Percentiles rank a stretch among this genome's conserved stretches.
These are phyloP conservation scores for Brachionus asplanchnoidis DNA, from an alignment of 1,140 invertebrate species.

Conservation along the genomic window DNA sequence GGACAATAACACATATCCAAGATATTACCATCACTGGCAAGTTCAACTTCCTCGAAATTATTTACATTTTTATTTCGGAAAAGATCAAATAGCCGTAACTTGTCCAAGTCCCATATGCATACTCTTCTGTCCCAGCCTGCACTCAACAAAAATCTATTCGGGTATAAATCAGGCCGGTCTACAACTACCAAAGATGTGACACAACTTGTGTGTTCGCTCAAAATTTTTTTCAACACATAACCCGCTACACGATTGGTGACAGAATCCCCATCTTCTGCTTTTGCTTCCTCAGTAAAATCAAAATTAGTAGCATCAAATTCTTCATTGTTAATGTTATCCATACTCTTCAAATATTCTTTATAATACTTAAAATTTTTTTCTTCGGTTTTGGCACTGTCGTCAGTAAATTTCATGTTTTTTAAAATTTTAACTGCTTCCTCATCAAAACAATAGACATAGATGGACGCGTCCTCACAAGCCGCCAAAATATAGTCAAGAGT, in stretches of 20 bases:
- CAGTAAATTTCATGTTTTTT: constrained; percentile 28
- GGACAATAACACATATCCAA: constrained; percentile 53
- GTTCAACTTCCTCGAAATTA: constrained; percentile 42
- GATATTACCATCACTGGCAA: constrained; percentile 55
- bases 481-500: constrained; percentile 53
- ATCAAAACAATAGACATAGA: constrained; percentile 58
- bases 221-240: constrained; percentile 53
- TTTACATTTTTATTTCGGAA: constrained; percentile 22
- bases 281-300: not conserved
- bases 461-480: constrained; percentile 55
- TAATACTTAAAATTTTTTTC: constrained; percentile 17
- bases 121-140: constrained; percentile 56
- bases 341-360: constrained; percentile 23
- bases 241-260: constrained; percentile 56
- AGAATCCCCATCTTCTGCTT: constrained; percentile 50
- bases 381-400: not conserved
- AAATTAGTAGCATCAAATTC: not conserved
- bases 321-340: not conserved
- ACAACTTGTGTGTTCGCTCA: constrained; percentile 53
- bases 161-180: constrained; percentile 46
- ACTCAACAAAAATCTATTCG: constrained; percentile 50
- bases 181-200: constrained; percentile 54
- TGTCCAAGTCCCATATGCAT: constrained; percentile 56
- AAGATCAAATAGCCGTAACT: not conserved
- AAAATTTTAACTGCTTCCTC: constrained; percentile 32